Evolutionary conservation across 2,113 vertebrate genomes (phyloP).

Genomic region (Xiphophorus maculatus): DNA sequence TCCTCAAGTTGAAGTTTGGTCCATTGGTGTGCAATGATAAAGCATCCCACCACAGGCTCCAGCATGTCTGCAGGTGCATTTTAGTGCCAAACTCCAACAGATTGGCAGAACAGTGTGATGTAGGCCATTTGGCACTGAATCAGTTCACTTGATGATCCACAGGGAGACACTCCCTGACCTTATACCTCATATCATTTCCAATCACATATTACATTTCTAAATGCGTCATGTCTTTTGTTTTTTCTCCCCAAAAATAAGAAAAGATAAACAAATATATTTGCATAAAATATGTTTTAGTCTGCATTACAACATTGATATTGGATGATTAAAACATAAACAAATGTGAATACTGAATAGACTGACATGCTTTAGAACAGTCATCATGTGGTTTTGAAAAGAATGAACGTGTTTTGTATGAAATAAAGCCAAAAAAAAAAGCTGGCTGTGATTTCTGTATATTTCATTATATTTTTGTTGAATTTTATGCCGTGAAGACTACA

Average conservation of each 20-base stretch:
- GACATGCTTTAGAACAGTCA: not conserved
- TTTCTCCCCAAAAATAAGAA: not conserved
- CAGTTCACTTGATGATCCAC: constrained; percentile 65
- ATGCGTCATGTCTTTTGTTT: not conserved
- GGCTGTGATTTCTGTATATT: not conserved
- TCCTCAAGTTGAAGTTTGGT: constrained; percentile 38
- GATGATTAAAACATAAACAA: not conserved
- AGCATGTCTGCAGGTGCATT: constrained; percentile 69
- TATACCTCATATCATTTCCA: constrained; percentile 46
- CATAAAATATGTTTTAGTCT: not conserved
- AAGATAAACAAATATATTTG: not conserved
- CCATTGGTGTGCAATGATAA: constrained; percentile 58
- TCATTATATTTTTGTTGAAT: not conserved
- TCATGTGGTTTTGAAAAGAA: not conserved
- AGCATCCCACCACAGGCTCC: constrained; percentile 57
- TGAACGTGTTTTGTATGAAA: not conserved
- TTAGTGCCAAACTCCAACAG: constrained; percentile 78
- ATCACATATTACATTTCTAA: not conserved
- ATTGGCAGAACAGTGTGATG: constrained; percentile 81
- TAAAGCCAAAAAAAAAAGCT: not conserved
- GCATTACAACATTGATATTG: not conserved
- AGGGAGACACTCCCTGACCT: constrained; percentile 72
- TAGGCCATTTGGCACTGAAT: constrained; percentile 75
- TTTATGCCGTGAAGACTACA: no score
- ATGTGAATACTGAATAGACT: not conserved